These are phyloP conservation scores for Epirrita christyi DNA, from an alignment of 2,888 invertebrate genomes.

Conservation along the genomic window DNA sequence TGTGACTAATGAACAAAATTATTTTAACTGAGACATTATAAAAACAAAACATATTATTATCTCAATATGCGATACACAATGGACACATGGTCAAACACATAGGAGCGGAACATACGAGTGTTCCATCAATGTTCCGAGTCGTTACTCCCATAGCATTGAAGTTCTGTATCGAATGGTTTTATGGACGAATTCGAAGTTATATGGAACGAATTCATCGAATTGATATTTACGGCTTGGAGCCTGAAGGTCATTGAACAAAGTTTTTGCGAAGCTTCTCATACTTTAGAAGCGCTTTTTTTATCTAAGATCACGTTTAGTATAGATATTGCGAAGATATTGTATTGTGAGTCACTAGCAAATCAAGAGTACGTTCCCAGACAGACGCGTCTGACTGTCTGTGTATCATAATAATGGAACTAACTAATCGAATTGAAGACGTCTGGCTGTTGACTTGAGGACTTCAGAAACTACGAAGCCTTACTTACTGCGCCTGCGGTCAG, in stretches of 20 bases:
- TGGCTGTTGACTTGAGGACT: too few species aligned
- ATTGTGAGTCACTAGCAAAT: background rate
- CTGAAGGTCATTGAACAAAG: constrained; percentile 18
- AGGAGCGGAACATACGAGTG: constrained; percentile 48
- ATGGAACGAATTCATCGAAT: constrained; percentile 36
- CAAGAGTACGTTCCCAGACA: background rate
- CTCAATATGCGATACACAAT: constrained; percentile 39
- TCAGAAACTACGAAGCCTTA: too few species aligned
- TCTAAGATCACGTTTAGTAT: background rate
- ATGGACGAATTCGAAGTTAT: constrained; percentile 33
- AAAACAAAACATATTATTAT: constrained; percentile 34
- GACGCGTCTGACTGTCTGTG: background rate
- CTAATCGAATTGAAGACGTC: too few species aligned
- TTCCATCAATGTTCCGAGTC: constrained; percentile 37
- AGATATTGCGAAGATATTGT: background rate
- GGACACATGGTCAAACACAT: constrained; percentile 36
- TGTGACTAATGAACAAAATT: too few species aligned
- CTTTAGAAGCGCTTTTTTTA: constrained; percentile 8
- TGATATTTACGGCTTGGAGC: constrained; percentile 15
- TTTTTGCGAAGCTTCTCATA: constrained; percentile 11
- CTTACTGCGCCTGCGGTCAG: too few species aligned
- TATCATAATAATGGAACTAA: background rate
- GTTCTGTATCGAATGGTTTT: constrained; percentile 33
- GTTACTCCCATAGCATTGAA: constrained; percentile 39
- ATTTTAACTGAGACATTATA: background rate